Evolutionary conservation across 2,797 vertebrate genomes (phyloP).

Genomic region (Discoglossus pictus): DNA sequence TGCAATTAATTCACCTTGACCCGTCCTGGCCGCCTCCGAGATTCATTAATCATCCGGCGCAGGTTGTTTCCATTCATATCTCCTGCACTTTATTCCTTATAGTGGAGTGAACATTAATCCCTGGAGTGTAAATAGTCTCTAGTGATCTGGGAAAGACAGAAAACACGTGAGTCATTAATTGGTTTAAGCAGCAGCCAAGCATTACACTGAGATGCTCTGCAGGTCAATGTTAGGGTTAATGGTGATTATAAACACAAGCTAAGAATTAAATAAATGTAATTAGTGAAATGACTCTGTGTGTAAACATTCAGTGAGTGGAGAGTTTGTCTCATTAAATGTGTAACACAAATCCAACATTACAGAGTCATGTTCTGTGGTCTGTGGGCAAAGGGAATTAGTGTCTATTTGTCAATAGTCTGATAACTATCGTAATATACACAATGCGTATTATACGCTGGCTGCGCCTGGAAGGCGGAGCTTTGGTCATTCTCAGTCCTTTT

Average conservation of each 20-base stretch:
- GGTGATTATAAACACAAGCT: background rate
- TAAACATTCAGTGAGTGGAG: slow-evolving; percentile 7
- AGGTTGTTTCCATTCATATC: background rate
- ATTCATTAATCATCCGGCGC: too few relatives aligned
- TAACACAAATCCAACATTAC: background rate
- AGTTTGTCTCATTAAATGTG: slow-evolving; percentile 3
- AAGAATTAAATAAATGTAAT: background rate
- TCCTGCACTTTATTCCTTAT: slow-evolving; percentile 2
- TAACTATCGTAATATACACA: background rate
- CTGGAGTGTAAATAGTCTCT: background rate
- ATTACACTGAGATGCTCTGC: background rate
- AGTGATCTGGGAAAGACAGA: background rate
- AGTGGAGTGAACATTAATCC: background rate
- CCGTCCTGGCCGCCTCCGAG: too few relatives aligned
- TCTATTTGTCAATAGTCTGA: slow-evolving; percentile 1
- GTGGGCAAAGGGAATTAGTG: background rate
- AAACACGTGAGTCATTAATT: background rate
- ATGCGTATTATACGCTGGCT: too few relatives aligned
- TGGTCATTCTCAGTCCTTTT: too few relatives aligned
- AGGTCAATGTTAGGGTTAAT: slow-evolving; percentile 3
- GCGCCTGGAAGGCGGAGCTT: too few relatives aligned
- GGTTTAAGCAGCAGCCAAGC: background rate
- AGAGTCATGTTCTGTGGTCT: slow-evolving; percentile 1
- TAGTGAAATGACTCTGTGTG: background rate
- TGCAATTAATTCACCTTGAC: too few relatives aligned